Evolutionary conservation across 2,797 vertebrate genomes (phyloP), one percentile per base, ranked within the genome.

Genomic region (Acomys russatus): DNA sequence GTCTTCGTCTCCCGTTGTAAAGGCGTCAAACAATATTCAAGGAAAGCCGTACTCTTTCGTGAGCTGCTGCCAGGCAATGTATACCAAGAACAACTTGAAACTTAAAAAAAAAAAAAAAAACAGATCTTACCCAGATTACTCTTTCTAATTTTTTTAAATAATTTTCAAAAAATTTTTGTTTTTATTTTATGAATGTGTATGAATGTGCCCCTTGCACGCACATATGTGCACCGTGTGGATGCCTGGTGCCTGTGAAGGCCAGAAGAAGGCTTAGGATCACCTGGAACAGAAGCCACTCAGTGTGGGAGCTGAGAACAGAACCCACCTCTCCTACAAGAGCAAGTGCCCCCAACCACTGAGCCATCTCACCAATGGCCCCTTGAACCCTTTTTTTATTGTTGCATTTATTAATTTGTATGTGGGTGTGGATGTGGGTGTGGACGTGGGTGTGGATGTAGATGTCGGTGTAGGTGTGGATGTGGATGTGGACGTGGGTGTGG

Each of bases 1-100:
- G 3, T 71, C 78, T 96, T 94, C 90, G 28, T 92, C 44, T 80
- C 70, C 51, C 92, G 44, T 76, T 79, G 15, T n/a, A 68, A 92
- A 78, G 28, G 14, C 30, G 63, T 77, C 77, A 82, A 5, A 20
- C 4, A 38, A 56, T 6, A 49, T 25, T 61, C 28, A 38, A 38
- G 49, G 87, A 74, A 80, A 94, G 86, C 38, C 9, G 33, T 56
- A 59, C 28, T 2, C 49, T 87, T 83, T 93, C 76, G 82, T 54
- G 49, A 92, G 23, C 12, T 83, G 28, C 44, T 93, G 3, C 38
- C 84, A 56, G 54, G 76, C 95, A 64, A 87, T 17, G 74, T 49
- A 90, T 87, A 15, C 28, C 63, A 51, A 64, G 30, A 92, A 61
- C 88, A 70, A 7, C 88, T 54, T 54, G 7, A 88, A 83, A 66